Conservation (phyloP, 1,140 invertebrate genomes). For the Tetragonula clypearis region DNA sequence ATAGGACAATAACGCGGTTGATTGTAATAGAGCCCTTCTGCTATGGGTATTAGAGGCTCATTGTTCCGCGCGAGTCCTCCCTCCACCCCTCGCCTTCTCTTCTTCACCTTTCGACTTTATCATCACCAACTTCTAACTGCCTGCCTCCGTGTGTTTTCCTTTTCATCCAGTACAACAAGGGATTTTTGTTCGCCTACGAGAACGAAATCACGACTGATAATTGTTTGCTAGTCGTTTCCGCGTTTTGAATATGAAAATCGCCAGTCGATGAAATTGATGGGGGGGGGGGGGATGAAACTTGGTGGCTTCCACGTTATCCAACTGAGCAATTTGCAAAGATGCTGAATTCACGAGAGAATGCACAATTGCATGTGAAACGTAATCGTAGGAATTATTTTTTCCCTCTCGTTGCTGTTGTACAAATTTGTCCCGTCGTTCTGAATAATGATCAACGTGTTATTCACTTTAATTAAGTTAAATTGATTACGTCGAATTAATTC, state of each 20-base stretch:
- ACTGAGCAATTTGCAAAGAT: too few species aligned
- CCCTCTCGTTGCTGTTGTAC: too few species aligned
- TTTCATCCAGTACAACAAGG: background rate
- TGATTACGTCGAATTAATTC: too few species aligned
- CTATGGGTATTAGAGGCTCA: constrained; percentile 60
- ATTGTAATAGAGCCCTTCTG: constrained; percentile 62
- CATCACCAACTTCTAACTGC: constrained; percentile 15
- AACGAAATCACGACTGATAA: background rate
- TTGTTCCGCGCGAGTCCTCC: constrained; percentile 59
- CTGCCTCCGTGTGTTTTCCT: background rate
- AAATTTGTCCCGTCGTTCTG: too few species aligned
- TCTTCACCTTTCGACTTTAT: constrained; percentile 46
- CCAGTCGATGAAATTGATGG: background rate
- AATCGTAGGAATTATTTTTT: too few species aligned
- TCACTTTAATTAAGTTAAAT: too few species aligned
- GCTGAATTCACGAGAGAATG: too few species aligned
- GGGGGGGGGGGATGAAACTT: too few species aligned
- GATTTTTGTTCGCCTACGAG: background rate
- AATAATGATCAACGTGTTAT: too few species aligned
- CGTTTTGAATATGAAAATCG: background rate
- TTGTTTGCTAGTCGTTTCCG: background rate
- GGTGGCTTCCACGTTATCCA: too few species aligned
- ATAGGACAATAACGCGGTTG: constrained; percentile 68
- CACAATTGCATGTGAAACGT: too few species aligned
- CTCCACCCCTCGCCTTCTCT: constrained; percentile 38